phyloP scores from a whole-genome alignment of 2,888 invertebrate species.

The Pseudanteris insignis region DNA sequence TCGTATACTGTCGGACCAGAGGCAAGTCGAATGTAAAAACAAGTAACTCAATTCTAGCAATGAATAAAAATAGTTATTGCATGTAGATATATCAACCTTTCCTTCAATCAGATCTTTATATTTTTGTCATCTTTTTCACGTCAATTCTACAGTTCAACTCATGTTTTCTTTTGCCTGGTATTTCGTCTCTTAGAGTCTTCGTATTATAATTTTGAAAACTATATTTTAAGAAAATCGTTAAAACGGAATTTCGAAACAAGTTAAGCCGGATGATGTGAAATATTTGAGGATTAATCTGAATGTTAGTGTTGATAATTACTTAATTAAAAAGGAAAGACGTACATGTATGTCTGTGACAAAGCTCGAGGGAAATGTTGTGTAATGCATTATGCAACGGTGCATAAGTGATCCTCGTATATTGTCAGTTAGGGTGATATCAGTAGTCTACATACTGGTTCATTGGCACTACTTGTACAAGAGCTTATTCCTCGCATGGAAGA shows the following conservation, averaged over 20 bases:
- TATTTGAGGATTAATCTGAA: not conserved
- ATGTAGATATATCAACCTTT: too few relatives aligned
- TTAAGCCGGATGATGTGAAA: not conserved
- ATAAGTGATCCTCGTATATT: slow-evolving; percentile 53
- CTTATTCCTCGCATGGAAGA: slow-evolving; percentile 28
- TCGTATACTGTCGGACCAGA: too few relatives aligned
- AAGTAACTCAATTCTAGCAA: too few relatives aligned
- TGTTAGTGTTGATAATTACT: slow-evolving; percentile 10
- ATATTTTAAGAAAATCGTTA: too few relatives aligned
- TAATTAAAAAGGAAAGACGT: slow-evolving; percentile 25
- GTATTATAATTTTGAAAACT: too few relatives aligned
- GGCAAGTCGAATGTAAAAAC: too few relatives aligned
- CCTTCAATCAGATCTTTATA: too few relatives aligned
- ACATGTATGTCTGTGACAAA: slow-evolving; percentile 41
- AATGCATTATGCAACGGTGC: slow-evolving; percentile 56
- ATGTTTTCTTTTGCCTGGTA: too few relatives aligned
- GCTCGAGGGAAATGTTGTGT: slow-evolving; percentile 57
- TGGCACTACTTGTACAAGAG: slow-evolving; percentile 41
- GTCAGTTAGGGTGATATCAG: slow-evolving; percentile 48
- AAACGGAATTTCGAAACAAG: not conserved
- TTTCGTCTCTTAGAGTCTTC: too few relatives aligned
- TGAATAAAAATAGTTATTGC: too few relatives aligned
- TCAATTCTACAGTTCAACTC: too few relatives aligned
- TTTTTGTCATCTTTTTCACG: too few relatives aligned
- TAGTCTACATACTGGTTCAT: slow-evolving; percentile 41